Base-by-base conservation (phyloP, 2,797 vertebrate genomes). In the Threskiornis aethiopicus region DNA sequence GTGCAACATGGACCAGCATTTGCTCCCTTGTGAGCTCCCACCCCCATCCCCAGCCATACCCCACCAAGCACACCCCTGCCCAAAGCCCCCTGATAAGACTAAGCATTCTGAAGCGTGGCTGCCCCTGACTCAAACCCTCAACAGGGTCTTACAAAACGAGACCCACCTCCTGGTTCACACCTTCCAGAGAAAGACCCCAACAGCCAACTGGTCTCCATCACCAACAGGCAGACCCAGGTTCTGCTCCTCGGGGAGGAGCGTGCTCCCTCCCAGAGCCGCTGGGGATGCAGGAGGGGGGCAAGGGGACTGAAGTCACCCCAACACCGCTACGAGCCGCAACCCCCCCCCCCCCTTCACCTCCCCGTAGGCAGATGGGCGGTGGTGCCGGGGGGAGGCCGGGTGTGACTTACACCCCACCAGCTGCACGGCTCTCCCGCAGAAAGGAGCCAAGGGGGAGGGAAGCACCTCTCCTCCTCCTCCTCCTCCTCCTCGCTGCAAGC, bases 1-100 rank as follows among this genome's bases (percentile, higher is more conserved):
- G 15, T 2, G 29, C 13, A 69, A 44, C 0, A 0, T 0, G 3
- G 42, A 21, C 44, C 37, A 41, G 35, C 0, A 0, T 17, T 9
- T 66, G 42, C 52, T 26, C 58, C 71, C 39, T 13, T 12, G 11
- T 16, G 24, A 80, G 44, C 25, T 72, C n/a, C 55, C 37, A 41
- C 6, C 17, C 41, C 83, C 44, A 44, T 7, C 51, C 39, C 28
- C 46, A 88, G 26, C 22, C 11, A 1, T 2, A 65, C 11, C 51
- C 18, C 52, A 31, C 33, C 46, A 28, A 81, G 26, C 44, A 75
- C 29, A 42, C 1, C 35, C 35, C 35, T 46, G 73, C 22, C 2
- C 1, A 72, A 75, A 94, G 37, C 42, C 29, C 4, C 1, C 2
- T 37, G 14, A 54, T 4, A 19, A 52, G 46, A 76, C 4, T 51